These are phyloP conservation scores for Camelus bactrianus DNA, from an alignment of 2,113 vertebrate species.

Conservation along the genomic window DNA sequence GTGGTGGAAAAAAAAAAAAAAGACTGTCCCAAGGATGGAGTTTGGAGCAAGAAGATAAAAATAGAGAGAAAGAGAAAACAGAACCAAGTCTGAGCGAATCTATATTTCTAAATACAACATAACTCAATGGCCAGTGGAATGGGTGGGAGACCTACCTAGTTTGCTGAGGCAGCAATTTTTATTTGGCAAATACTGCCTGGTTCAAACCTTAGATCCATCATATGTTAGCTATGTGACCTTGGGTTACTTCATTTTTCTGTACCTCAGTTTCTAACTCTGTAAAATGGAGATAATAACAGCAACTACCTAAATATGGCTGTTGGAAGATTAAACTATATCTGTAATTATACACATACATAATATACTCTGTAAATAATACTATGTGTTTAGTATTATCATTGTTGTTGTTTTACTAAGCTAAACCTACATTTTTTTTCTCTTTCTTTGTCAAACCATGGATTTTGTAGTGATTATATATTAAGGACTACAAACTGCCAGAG, in stretches of 20 bases:
- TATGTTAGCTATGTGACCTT: background rate
- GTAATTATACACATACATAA: background rate
- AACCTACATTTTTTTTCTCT: background rate
- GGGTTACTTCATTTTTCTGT: conserved; percentile 43
- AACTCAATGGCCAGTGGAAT: background rate
- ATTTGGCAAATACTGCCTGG: background rate
- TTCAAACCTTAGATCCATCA: background rate
- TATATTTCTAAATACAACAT: background rate
- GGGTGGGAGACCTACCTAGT: background rate
- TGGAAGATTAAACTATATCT: background rate
- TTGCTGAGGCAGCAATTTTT: background rate
- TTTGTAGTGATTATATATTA: conserved; percentile 11
- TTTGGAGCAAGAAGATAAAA: background rate
- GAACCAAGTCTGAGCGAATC: background rate
- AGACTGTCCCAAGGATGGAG: background rate
- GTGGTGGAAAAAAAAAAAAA: background rate
- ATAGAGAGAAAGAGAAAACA: background rate
- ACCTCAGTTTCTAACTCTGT: conserved; percentile 24
- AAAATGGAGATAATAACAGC: conserved; percentile 29
- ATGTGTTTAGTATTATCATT: background rate
- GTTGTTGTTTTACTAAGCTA: background rate
- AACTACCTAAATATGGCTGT: background rate
- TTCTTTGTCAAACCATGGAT: background rate
- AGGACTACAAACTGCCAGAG: background rate
- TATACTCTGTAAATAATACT: background rate